Evolutionary conservation across 2,888 invertebrate genomes (phyloP), one percentile per base, ranked within the genome.

Genomic region (Cremastobaeus sp.): DNA sequence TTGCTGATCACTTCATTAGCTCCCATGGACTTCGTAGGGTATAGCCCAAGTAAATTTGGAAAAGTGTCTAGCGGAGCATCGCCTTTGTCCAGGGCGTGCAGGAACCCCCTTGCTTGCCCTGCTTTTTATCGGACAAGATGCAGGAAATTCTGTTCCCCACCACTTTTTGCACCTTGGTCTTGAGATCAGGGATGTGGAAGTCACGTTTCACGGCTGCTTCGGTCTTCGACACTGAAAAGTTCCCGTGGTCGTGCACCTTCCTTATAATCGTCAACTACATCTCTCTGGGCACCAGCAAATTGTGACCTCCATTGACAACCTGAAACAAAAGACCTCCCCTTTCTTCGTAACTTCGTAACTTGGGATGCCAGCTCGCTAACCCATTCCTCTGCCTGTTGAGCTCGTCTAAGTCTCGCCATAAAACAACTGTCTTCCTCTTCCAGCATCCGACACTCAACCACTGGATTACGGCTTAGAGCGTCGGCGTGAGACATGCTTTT

Each of bases 381-480:
- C n/a, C n/a, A n/a, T n/a, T n/a, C n/a, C n/a, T n/a, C n/a, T n/a
- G n/a, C n/a, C n/a, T n/a, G n/a, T n/a, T n/a, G n/a, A n/a, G n/a
- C n/a, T n/a, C n/a, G n/a, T n/a, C n/a, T n/a, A n/a, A n/a, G n/a
- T n/a, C n/a, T n/a, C n/a, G n/a, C n/a, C n/a, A n/a, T n/a, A n/a
- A n/a, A n/a, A n/a, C n/a, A n/a, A n/a, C n/a, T n/a, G n/a, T n/a
- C n/a, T n/a, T 45, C 20, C 4, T 5, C 20, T 25, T 25, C 25
- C 3, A 25, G 3, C 25, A 25, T 8, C 25, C 3, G 8, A 8
- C 25, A 25, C 3, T 35, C 17, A 14, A 15, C 17, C 14, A 59
- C 25, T 8, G 71, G 57, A 12, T 41, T 39, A 1, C 71, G 11
- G 12, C 68, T 74, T 1, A 74, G 17, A 3, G 70, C 60, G 8